Evolutionary conservation across 2,888 invertebrate genomes (phyloP), one percentile per base, ranked within the genome.

Genomic region (Zelleria hepariella): DNA sequence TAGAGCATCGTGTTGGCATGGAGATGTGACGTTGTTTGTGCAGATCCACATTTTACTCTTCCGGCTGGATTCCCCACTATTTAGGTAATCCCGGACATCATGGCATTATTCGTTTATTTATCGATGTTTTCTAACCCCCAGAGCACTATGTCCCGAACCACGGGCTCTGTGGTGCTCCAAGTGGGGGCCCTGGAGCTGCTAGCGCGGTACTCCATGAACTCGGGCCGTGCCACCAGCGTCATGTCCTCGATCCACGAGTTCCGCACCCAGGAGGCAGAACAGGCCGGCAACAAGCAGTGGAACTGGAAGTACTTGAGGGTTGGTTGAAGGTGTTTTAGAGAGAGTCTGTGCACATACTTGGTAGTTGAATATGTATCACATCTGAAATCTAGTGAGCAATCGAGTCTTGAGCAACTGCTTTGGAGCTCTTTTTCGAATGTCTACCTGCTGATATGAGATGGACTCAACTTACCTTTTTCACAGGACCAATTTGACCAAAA

Each of bases 401-500:
- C n/a, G n/a, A n/a, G n/a, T n/a, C n/a, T n/a, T n/a, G n/a, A n/a
- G n/a, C n/a, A n/a, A n/a, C n/a, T n/a, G n/a, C n/a, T n/a, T n/a
- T n/a, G n/a, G n/a, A n/a, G n/a, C n/a, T n/a, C n/a, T n/a, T n/a
- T n/a, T n/a, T n/a, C n/a, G n/a, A n/a, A n/a, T n/a, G n/a, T n/a
- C n/a, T n/a, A n/a, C n/a, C n/a, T n/a, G n/a, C n/a, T n/a, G n/a
- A n/a, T n/a, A n/a, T n/a, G n/a, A n/a, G n/a, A n/a, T n/a, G n/a
- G n/a, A n/a, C n/a, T n/a, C n/a, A n/a, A n/a, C n/a, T n/a, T n/a
- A n/a, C n/a, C n/a, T 42, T 42, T 42, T 42, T 15, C 32, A 42
- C 86, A 96, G 95, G 92, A 92, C 71, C 94, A 94, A 83, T 96
- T 95, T 71, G 89, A 91, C 70, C 92, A 93, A 66, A 91, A 94